Conservation (phyloP, 2,113 vertebrate species). For the Barnardius zonarius region DNA sequence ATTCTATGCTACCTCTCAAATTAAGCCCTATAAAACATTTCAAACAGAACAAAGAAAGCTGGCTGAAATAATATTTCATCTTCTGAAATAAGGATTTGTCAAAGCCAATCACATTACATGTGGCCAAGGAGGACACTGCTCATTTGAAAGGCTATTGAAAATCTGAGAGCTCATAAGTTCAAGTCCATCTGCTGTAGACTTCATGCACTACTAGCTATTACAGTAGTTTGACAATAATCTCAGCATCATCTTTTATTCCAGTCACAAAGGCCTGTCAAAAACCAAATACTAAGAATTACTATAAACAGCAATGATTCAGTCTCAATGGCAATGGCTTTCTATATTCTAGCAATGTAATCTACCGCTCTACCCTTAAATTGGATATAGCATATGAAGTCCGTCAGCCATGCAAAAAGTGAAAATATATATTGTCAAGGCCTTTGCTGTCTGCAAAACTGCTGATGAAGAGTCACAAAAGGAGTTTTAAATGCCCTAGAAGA, state of each 20-base stretch:
- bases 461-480: conserved; percentile 64
- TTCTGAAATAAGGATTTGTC: conserved; percentile 48
- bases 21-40: conserved; percentile 54
- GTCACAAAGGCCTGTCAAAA: conserved; percentile 66
- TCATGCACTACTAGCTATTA: conserved; percentile 10
- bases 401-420: conserved; percentile 71
- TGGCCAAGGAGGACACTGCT: conserved; percentile 47
- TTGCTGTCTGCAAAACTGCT: conserved; percentile 57
- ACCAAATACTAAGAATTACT: conserved; percentile 70
- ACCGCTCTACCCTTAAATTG: conserved; percentile 67
- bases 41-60: conserved; percentile 54
- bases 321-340: conserved; percentile 50
- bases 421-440: conserved; percentile 55
- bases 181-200: conserved; percentile 34
- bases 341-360: conserved; percentile 67
- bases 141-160: conserved; percentile 29
- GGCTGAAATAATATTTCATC: conserved; percentile 48
- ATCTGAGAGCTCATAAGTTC: conserved; percentile 19
- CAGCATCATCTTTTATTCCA: conserved; percentile 49
- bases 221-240: conserved; percentile 29
- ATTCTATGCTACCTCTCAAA: conserved; percentile 41
- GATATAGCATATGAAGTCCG: conserved; percentile 63
- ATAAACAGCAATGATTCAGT: conserved; percentile 57
- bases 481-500: conserved; percentile 64
- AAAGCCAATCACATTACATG: background rate